Evolutionary conservation across 2,113 vertebrate genomes (phyloP), one percentile per base, ranked within the genome.

Genomic region (Perca flavescens): DNA sequence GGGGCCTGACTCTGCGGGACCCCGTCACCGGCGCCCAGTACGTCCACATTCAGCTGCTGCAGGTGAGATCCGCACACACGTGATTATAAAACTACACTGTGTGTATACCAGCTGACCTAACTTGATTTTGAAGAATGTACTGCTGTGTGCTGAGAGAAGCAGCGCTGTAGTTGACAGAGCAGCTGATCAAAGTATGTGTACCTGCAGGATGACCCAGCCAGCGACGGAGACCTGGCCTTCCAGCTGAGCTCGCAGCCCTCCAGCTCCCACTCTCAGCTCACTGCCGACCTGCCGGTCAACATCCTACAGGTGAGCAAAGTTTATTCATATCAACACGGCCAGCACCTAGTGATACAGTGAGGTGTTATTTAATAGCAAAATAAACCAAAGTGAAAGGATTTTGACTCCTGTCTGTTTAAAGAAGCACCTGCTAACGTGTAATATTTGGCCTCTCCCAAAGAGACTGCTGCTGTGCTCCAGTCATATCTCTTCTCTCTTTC

Each of bases 41-140:
- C 77, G 95, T 98, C 79, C 97, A 98, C 94, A 96, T 97, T 61
- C 98, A 97, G 84, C 93, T 98, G 25, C 93, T 98, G 76, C 98
- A 99, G 97, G 98, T 99, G 85, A 95, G 94, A 64, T 28, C 12
- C 62, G 2, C 28, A 63, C 1, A 25, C 2, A 36, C 19, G 6
- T 40, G 4, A 1, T 43, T 17, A 21, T 5, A 7, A n/a, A 52
- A 0, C 10, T 40, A 25, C 43, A 15, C 6, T 22, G 16, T 47
- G 12, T 14, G 14, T 3, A 46, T 40, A 43, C 13, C 6, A 67
- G 22, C 40, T n/a, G 34, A 67, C 52, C 15, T 6, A 64, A 63
- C 19, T 25, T 16, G 40, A 21, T 47, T 49, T 49, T 57, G 6
- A 1, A 31, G 21, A 34, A 14, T 46, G 16, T 0, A 9, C 22